Evolutionary conservation across 35 echinoderm and acorn worm genomes (phyloP), one percentile per base, ranked within the genome.

Genomic region (Lytechinus variegatus): DNA sequence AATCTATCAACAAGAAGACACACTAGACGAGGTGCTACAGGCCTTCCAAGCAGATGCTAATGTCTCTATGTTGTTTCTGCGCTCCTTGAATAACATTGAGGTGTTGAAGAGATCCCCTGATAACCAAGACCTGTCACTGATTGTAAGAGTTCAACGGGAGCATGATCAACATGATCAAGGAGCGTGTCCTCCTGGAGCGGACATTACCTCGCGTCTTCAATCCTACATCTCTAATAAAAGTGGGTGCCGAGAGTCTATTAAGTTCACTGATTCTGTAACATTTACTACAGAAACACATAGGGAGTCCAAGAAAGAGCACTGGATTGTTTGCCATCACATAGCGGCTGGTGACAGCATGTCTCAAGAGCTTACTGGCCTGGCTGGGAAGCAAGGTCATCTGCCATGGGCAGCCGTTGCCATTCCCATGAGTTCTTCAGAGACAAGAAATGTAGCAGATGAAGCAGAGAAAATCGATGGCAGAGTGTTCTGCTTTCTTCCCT

Each of bases 401-500:
- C 92, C 92, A 16, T 93, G 92, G 92, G 53, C 7, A 57, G 92
- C 29, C 10, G 53, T 93, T 55, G 92, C 92, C 10, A 21, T 54
- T 44, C 28, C 88, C 16, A 33, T 90, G 29, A 90, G 16, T 90
- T 13, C 88, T 54, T 52, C 88, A 90, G 88, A 90, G n/a, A 16
- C 66, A 79, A 79, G 6, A 0, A 19, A 79, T 79, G 66, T 24
- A 79, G 66, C 66, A 79, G 66, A 16, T 79, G 66, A 79, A 90
- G 88, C 29, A 52, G 88, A 90, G 29, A 90, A 54, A 6, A 52
- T 8, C 16, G 9, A 9, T 33, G 98, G 98, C 3, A 94, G 98
- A 61, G 93, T 94, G 52, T 99, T 97, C 57, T 99, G 98, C 55
- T 99, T 97, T 90, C 95, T 99, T 6, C 98, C 98, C 19, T 71